Conservation (phyloP, 92 coral and sea anemone genomes). For the Isaurus tuberculatus region DNA sequence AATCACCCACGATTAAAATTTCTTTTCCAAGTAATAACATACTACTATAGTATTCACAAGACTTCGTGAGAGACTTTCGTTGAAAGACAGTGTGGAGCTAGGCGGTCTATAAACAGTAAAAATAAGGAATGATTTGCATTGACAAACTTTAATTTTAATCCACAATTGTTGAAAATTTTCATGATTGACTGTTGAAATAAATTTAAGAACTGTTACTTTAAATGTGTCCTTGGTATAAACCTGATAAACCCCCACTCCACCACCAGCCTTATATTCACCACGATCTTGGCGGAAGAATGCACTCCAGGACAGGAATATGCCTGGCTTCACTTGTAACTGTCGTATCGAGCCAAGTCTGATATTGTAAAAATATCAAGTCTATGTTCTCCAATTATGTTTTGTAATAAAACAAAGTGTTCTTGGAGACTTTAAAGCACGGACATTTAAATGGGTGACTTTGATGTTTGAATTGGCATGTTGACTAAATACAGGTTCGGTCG, state of each 20-base stretch:
- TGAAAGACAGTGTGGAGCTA: conserved; percentile 54
- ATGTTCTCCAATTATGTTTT: neutral
- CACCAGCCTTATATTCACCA: conserved; percentile 62
- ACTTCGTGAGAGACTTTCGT: conserved; percentile 44
- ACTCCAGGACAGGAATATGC: conserved; percentile 64
- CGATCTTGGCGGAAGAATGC: conserved; percentile 62
- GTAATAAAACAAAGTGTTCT: neutral
- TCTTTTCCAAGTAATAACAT: conserved; percentile 4
- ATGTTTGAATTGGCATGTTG: neutral
- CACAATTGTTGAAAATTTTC: conserved; percentile 1
- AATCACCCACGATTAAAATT: neutral
- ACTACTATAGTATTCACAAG: no score
- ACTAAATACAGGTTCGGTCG: neutral
- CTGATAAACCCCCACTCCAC: conserved; percentile 61
- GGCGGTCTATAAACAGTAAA: conserved; percentile 20
- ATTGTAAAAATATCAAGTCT: neutral
- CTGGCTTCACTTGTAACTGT: conserved; percentile 31
- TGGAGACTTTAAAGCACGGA: neutral
- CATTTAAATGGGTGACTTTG: neutral
- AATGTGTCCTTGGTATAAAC: conserved; percentile 43
- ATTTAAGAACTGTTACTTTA: neutral
- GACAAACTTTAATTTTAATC: neutral
- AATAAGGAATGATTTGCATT: neutral
- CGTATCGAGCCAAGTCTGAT: conserved; percentile 1
- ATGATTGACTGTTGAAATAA: neutral